A percentile compares a stretch with the other conserved stretches of the same genome.
phyloP scores from a whole-genome alignment of 1,140 invertebrate species.

The Heliconius eleuchia region DNA sequence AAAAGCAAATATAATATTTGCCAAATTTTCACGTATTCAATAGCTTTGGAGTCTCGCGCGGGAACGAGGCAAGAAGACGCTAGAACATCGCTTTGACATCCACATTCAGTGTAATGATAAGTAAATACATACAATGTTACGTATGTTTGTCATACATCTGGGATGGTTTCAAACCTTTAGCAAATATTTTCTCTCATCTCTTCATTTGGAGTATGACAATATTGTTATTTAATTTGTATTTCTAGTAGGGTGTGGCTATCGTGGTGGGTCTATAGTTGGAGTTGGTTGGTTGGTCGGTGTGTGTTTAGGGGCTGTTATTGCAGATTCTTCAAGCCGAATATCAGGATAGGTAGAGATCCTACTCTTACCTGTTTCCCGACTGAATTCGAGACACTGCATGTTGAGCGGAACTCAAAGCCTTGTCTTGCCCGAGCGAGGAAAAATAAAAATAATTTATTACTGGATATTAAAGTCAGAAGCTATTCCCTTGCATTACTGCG shows the following conservation, averaged over 20 bases:
- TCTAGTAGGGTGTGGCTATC: neutral
- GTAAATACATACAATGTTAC: neutral
- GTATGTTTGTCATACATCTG: neutral
- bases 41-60: neutral
- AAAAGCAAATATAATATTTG: conserved; percentile 1
- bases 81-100: conserved; percentile 1
- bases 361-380: neutral
- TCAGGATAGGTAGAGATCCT: too few species aligned
- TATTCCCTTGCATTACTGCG: too few species aligned
- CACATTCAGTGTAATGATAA: neutral
- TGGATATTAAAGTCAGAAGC: too few species aligned
- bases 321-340: too few species aligned
- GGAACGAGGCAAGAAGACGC: neutral
- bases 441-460: too few species aligned
- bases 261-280: neutral
- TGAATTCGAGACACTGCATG: too few species aligned
- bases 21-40: neutral
- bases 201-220: conserved; percentile 3
- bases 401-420: too few species aligned
- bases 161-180: conserved; percentile 7
- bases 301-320: too few species aligned
- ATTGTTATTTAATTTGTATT: conserved; percentile 4
- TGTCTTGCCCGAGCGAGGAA: too few species aligned
- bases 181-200: conserved; percentile 5
- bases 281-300: neutral